Percentiles rank a stretch among this genome's conserved stretches.
These are phyloP conservation scores for Portunus trituberculatus DNA, from an alignment of 1,140 invertebrate species.

Conservation along the genomic window DNA sequence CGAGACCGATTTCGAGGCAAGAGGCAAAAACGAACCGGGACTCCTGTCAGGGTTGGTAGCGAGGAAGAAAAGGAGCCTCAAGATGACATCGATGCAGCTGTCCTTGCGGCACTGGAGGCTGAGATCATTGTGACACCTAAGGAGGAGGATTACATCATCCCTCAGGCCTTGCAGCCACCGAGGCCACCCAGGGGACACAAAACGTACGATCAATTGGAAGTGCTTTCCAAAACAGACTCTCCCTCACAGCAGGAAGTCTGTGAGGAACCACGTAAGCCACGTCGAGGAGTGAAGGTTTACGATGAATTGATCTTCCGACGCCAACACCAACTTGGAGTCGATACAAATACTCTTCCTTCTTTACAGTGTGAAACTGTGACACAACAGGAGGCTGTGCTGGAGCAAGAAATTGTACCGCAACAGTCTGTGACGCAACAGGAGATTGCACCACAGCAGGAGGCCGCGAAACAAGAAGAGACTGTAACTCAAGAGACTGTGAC, in stretches of 20 bases:
- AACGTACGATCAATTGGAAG: slow-evolving; percentile 67
- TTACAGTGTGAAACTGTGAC: not conserved
- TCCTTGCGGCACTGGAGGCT: slow-evolving; percentile 43
- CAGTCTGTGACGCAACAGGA: not conserved
- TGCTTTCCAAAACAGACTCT: not conserved
- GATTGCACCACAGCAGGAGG: not conserved
- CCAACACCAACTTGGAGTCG: not conserved
- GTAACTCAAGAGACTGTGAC: not conserved
- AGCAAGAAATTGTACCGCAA: not conserved
- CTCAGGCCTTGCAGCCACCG: slow-evolving; percentile 67
- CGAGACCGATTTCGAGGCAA: slow-evolving; percentile 60
- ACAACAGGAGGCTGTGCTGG: not conserved
- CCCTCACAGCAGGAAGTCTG: not conserved
- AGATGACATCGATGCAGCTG: slow-evolving; percentile 35
- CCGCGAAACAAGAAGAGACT: not conserved
- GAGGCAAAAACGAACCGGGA: slow-evolving; percentile 72
- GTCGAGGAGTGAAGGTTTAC: slow-evolving; percentile 74
- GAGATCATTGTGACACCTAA: slow-evolving; percentile 39
- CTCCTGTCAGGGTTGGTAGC: slow-evolving; percentile 49
- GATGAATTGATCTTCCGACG: slow-evolving; percentile 64
- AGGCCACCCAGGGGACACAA: slow-evolving; percentile 72
- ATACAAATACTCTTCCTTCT: not conserved
- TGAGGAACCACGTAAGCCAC: slow-evolving; percentile 60
- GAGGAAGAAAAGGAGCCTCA: not conserved
- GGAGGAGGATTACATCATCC: slow-evolving; percentile 76